Conservation (phyloP, 2,113 vertebrate species). For the Ranitomeya imitator region DNA sequence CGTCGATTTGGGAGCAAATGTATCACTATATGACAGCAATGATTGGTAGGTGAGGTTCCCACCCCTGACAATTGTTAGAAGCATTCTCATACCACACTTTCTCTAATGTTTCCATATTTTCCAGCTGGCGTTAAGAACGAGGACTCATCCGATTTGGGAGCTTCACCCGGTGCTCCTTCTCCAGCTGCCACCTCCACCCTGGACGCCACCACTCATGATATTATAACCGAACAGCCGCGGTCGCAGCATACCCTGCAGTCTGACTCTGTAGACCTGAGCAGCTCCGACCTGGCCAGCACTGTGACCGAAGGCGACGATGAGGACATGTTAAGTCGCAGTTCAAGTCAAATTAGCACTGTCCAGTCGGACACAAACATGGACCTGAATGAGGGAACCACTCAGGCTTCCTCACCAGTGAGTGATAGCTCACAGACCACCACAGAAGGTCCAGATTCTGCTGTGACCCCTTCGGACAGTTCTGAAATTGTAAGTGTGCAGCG, state of each 20-base stretch:
- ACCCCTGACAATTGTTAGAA: neutral
- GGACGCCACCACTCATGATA: slow-evolving; percentile 72
- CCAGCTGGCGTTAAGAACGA: slow-evolving; percentile 80
- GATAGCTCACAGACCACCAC: slow-evolving; percentile 98
- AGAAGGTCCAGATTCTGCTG: slow-evolving; percentile 94
- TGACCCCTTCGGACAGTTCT: slow-evolving; percentile 94
- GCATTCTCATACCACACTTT: neutral
- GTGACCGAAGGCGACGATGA: slow-evolving; percentile 74
- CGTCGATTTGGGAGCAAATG: too few species aligned
- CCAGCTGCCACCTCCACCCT: slow-evolving; percentile 69
- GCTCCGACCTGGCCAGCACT: slow-evolving; percentile 77
- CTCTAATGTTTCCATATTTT: slow-evolving; percentile 39
- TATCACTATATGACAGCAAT: too few species aligned
- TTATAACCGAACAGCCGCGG: slow-evolving; percentile 94
- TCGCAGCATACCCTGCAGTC: slow-evolving; percentile 90
- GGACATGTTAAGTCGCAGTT: slow-evolving; percentile 87
- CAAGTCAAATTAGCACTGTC: slow-evolving; percentile 82
- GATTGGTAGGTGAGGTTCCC: neutral
- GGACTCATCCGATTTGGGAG: slow-evolving; percentile 67
- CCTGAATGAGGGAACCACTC: slow-evolving; percentile 76
- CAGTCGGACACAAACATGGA: slow-evolving; percentile 78
- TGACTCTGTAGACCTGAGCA: slow-evolving; percentile 83
- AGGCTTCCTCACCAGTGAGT: slow-evolving; percentile 88
- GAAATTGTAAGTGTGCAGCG: slow-evolving; percentile 89
- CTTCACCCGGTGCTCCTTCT: slow-evolving; percentile 74